These are phyloP conservation scores for Myiozetetes cayanensis DNA, from an alignment of 2,113 vertebrate species.

Conservation along the genomic window DNA sequence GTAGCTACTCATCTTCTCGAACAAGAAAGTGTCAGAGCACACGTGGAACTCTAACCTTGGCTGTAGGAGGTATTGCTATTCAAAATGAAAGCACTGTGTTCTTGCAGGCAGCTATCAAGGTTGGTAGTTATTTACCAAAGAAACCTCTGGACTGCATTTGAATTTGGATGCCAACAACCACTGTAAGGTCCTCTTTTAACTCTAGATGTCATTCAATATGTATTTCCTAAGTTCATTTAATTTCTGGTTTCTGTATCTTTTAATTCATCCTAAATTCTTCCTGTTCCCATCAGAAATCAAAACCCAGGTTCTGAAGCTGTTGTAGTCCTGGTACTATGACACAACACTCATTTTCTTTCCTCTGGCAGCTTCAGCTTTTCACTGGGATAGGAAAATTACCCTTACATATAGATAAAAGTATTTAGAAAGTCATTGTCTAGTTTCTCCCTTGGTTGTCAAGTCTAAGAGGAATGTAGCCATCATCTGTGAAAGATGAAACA, in stretches of 20 bases:
- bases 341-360: neutral
- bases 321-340: neutral
- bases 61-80: neutral
- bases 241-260: neutral
- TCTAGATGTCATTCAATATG: neutral
- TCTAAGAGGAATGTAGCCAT: neutral
- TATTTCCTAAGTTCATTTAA: neutral
- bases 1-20: neutral
- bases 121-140: neutral
- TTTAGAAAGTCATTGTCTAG: neutral
- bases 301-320: neutral
- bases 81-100: neutral
- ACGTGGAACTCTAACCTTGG: rapidly evolving
- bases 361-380: neutral
- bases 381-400: constrained; percentile 12
- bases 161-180: neutral
- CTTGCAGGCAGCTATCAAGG: neutral
- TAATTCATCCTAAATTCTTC: neutral
- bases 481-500: constrained; percentile 31
- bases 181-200: neutral
- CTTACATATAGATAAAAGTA: constrained; percentile 19
- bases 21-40: neutral
- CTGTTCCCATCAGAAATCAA: neutral
- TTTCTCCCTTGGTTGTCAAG: neutral
- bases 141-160: neutral